A percentile compares a stretch with the other conserved stretches of the same genome.
These are phyloP conservation scores for Gerris lacustris DNA, from an alignment of 2,888 invertebrate genomes.

Conservation along the genomic window DNA sequence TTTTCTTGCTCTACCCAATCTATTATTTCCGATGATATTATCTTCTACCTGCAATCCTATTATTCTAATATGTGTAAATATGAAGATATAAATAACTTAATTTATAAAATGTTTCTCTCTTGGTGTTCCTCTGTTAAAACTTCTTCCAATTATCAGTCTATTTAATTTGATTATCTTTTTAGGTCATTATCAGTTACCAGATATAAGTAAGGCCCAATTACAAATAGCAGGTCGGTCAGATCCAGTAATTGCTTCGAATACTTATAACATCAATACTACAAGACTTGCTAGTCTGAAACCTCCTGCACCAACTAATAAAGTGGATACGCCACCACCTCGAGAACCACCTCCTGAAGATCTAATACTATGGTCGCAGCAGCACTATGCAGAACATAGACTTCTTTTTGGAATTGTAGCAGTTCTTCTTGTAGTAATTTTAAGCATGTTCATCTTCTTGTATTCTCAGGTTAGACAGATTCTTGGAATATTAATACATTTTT, in stretches of 20 bases:
- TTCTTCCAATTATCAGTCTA: too few species aligned
- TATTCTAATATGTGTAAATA: too few species aligned
- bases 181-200: constrained; percentile 62
- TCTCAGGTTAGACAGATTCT: background rate
- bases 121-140: too few species aligned
- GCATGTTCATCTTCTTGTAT: background rate
- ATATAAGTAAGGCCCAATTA: constrained; percentile 39
- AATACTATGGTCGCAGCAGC: constrained; percentile 8
- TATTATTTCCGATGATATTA: too few species aligned
- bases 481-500: background rate
- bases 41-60: too few species aligned
- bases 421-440: background rate
- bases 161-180: background rate
- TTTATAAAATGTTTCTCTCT: too few species aligned
- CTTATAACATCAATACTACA: background rate
- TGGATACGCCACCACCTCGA: constrained; percentile 8
- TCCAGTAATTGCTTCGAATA: constrained; percentile 37
- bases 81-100: too few species aligned
- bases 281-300: background rate
- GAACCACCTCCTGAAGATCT: constrained; percentile 14
- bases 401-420: background rate
- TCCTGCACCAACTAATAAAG: background rate
- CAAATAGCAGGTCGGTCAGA: constrained; percentile 36
- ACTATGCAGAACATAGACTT: background rate
- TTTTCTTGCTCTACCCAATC: too few species aligned